Percentiles rank a stretch among this genome's conserved stretches.
These are phyloP conservation scores for Delphinus delphis DNA, from an alignment of 2,113 vertebrate species.

Conservation along the genomic window DNA sequence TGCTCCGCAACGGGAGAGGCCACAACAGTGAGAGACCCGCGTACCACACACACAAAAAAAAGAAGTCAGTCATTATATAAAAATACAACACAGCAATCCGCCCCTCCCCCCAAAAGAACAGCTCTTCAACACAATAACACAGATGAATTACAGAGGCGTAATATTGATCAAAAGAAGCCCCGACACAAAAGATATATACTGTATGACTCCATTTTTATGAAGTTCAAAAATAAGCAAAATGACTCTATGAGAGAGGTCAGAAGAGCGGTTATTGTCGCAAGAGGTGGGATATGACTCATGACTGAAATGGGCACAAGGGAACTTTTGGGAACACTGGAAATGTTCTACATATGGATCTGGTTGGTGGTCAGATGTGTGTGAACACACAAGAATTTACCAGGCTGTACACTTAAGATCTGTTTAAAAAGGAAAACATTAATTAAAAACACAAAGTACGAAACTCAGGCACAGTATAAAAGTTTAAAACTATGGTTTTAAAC, in stretches of 20 bases:
- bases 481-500: conserved; percentile 46
- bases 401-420: background rate
- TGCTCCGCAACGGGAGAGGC: no score
- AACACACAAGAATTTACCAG: conserved; percentile 18
- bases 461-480: background rate
- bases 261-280: background rate
- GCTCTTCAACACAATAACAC: background rate
- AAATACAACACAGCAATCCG: background rate
- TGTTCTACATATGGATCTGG: background rate
- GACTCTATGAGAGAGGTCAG: background rate
- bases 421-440: conserved; percentile 44
- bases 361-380: background rate
- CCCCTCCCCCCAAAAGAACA: background rate
- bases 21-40: no score
- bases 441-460: conserved; percentile 30
- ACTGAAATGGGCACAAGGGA: background rate
- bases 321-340: conserved; percentile 25
- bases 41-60: no score
- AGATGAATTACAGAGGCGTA: background rate
- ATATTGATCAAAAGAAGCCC: background rate
- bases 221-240: conserved; percentile 28
- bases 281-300: background rate
- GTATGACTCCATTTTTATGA: conserved; percentile 14
- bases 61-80: conserved; percentile 14
- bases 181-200: background rate